A percentile compares a stretch with the other conserved stretches of the same genome.
These are phyloP conservation scores for Anhinga anhinga DNA, from an alignment of 2,113 vertebrate species.

Conservation along the genomic window DNA sequence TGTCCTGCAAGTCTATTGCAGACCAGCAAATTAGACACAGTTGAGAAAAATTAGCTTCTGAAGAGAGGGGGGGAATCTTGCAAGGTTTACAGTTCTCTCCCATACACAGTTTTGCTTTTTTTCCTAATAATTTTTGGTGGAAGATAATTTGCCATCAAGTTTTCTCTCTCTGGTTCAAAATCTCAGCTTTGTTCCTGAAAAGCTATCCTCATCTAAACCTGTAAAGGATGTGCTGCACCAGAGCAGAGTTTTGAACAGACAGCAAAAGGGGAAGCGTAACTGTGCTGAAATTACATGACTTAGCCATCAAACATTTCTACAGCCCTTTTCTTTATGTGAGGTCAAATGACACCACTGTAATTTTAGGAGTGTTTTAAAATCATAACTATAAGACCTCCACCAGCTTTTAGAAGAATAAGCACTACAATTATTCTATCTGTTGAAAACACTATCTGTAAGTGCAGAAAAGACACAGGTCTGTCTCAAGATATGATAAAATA, in stretches of 20 bases:
- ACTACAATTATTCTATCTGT: rapidly evolving
- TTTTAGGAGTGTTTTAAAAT: background rate
- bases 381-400: background rate
- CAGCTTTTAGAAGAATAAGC: background rate
- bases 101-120: background rate
- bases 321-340: background rate
- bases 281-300: background rate
- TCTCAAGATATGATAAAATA: background rate
- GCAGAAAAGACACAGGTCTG: background rate
- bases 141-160: background rate
- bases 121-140: background rate
- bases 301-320: background rate
- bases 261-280: background rate
- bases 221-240: background rate
- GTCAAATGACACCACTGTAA: background rate
- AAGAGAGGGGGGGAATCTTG: background rate
- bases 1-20: background rate
- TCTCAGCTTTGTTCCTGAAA: background rate
- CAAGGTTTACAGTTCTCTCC: background rate
- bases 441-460: background rate
- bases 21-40: background rate
- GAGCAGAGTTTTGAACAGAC: background rate
- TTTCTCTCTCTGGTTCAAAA: background rate
- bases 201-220: background rate
- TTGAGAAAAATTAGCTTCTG: background rate